Evolutionary conservation across 1,140 invertebrate species (phyloP), one percentile per base, ranked within the genome.

Genomic region (Pachypeltis micranthus): DNA sequence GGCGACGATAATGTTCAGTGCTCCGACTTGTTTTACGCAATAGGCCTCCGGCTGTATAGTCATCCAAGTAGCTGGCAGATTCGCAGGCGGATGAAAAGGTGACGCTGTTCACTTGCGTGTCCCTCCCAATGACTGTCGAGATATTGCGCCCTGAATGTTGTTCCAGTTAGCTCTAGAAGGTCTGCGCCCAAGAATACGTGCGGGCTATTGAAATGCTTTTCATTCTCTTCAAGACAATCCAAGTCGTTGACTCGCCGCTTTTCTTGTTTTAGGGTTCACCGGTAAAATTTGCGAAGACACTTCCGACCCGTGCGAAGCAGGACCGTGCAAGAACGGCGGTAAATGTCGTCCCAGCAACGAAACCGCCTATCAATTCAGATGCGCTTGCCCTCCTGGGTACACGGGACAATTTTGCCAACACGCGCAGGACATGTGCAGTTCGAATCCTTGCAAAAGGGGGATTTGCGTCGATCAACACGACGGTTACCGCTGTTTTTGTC

Each of bases 251-350:
- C n/a, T 54, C 7, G 29, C 21, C n/a, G 16, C 61, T 44, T 34
- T 65, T 60, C 14, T 63, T 59, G 21, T 63, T 65, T 57, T 62
- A 65, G 76, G 76, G n/a, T 78, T 74, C 58, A 71, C 71, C 2
- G 91, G 91, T 16, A 95, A 95, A 76, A 85, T 91, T 70, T 96
- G 93, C 72, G 91, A 96, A 76, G 92, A 90, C 1, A 91, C 93
- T 0, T 92, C 93, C 21, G 90, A 96, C 74, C 81, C 93, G 61
- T 96, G 94, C 70, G 91, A 96, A 65, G 93, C 93, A 1, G 87
- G 90, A 69, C 94, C 94, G 4, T 97, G 94, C 72, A 92, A 94
- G 86, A 90, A 97, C 69, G 88, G 88, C 55, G 93, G 93, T 55
- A 86, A 85, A 71, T 96, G 92, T 70, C 71, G 91, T 69, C 74